phyloP scores from a whole-genome alignment of 1,140 invertebrate genomes.

The Mycetomoellerius zeteki region DNA sequence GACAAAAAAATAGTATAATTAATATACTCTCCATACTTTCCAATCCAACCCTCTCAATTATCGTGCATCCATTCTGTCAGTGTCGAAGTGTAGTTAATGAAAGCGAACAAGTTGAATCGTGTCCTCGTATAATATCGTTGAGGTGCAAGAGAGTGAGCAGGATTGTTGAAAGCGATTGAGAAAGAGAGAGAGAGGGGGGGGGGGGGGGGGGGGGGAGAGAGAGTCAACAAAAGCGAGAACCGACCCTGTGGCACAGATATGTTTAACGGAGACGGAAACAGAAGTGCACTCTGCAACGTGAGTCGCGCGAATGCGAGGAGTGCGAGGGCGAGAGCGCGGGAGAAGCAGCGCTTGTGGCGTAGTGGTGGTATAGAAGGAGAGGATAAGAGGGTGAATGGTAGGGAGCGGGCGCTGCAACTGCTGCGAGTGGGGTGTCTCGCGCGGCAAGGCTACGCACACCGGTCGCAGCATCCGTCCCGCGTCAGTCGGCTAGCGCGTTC shows the following conservation, averaged over 20 bases:
- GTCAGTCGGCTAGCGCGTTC: slow-evolving; percentile 72
- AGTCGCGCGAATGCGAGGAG: slow-evolving; percentile 16
- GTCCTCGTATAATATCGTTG: slow-evolving; percentile 6
- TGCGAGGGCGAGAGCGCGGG: slow-evolving; percentile 36
- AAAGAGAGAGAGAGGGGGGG: too few relatives aligned
- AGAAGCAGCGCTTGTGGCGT: slow-evolving; percentile 37
- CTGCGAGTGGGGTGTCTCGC: slow-evolving; percentile 2
- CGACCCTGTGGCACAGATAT: not conserved
- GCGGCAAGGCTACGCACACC: slow-evolving; percentile 64
- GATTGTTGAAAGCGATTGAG: not conserved
- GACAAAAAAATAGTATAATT: slow-evolving; percentile 54
- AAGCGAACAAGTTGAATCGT: slow-evolving; percentile 45
- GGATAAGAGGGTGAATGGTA: slow-evolving; percentile 8
- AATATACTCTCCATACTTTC: slow-evolving; percentile 41
- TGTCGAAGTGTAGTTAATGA: slow-evolving; percentile 59
- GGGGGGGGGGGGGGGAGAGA: too few relatives aligned
- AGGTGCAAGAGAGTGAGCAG: not conserved
- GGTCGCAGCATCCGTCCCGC: slow-evolving; percentile 71
- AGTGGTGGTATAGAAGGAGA: not conserved
- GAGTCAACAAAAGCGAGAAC: not conserved
- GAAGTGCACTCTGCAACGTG: slow-evolving; percentile 10
- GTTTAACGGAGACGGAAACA: not conserved
- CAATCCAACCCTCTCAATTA: slow-evolving; percentile 41
- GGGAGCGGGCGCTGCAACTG: slow-evolving; percentile 22
- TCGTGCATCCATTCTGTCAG: slow-evolving; percentile 51